phyloP scores from a whole-genome alignment of 2,113 vertebrate genomes.

The Pomatorhinus ruficollis region DNA sequence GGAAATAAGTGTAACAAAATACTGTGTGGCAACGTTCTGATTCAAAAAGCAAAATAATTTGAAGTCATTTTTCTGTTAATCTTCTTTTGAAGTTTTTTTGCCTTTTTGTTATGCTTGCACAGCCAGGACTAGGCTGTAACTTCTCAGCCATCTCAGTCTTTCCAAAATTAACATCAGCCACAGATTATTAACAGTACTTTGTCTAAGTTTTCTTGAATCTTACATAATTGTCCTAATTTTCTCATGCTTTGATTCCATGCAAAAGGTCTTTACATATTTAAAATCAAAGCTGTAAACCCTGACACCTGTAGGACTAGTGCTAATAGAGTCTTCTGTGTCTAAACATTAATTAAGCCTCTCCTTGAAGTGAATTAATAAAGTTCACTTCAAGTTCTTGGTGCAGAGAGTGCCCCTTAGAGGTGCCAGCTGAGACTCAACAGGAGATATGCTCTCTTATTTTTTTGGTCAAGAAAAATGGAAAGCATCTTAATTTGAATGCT shows the following conservation, averaged over 20 bases:
- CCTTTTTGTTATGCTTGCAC: not conserved
- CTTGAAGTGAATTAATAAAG: not conserved
- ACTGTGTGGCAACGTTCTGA: not conserved
- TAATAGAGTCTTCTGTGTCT: not conserved
- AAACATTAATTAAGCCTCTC: not conserved
- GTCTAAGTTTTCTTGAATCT: not conserved
- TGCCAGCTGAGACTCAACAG: not conserved
- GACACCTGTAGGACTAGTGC: not conserved
- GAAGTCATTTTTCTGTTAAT: not conserved
- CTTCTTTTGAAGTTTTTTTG: not conserved
- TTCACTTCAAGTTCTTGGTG: not conserved
- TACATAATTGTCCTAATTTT: not conserved
- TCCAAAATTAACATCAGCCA: not conserved
- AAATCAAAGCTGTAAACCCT: not conserved
- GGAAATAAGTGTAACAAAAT: not conserved
- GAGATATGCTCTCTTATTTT: not conserved
- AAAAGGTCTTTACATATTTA: not conserved
- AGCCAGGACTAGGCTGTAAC: not conserved
- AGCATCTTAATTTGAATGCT: not conserved
- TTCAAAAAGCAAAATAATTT: not conserved
- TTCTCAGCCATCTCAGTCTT: not conserved
- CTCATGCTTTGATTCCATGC: not conserved
- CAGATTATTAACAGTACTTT: not conserved
- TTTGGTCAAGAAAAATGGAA: not conserved
- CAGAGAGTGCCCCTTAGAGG: not conserved